Evolutionary conservation across 2,113 vertebrate genomes (phyloP), one percentile per base, ranked within the genome.

Genomic region (Notarius lentiginosus): DNA sequence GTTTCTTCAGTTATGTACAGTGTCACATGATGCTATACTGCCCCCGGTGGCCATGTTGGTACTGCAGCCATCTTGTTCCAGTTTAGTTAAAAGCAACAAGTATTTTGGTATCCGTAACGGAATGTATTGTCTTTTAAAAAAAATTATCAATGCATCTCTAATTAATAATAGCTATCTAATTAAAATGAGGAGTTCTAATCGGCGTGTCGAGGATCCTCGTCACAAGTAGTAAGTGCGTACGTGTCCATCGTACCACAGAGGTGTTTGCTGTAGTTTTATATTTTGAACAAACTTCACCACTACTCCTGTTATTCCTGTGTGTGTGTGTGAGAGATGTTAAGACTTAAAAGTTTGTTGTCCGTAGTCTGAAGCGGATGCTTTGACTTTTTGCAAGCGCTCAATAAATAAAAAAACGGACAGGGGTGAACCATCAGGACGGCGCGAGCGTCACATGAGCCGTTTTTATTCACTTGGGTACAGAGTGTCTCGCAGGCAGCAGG

Each of bases 271-370:
- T 79, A 27, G 63, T 79, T 11, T 60, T 56, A 84, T 22, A 51
- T 53, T 73, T 15, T 3, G 65, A 86, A 82, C 61, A 18, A 56
- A 61, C 24, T 84, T 86, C 84, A 88, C 75, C 87, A 86, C 84
- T 84, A 63, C 58, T 89, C 75, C 79, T 70, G 75, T 87, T 86
- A 85, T 75, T 87, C 86, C 87, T 79, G 76, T 49, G 53, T 55
- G 27, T 76, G 56, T 30, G 56, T 4, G 75, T 9, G 86, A 76
- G 86, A 80, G 87, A 27, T 30, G 18, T 56, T 7, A 18, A 61
- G n/a, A 82, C 30, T 41, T 41, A 11, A 75, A 66, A 72, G 68
- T 86, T 77, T 87, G 83, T 73, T 75, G 47, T 84, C 86, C 10
- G 77, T 49, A 83, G 18, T 70, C 61, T 72, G 41, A 68, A 85